Evolutionary conservation across 2,888 invertebrate species (phyloP).

Genomic region (Plebejus argus): DNA sequence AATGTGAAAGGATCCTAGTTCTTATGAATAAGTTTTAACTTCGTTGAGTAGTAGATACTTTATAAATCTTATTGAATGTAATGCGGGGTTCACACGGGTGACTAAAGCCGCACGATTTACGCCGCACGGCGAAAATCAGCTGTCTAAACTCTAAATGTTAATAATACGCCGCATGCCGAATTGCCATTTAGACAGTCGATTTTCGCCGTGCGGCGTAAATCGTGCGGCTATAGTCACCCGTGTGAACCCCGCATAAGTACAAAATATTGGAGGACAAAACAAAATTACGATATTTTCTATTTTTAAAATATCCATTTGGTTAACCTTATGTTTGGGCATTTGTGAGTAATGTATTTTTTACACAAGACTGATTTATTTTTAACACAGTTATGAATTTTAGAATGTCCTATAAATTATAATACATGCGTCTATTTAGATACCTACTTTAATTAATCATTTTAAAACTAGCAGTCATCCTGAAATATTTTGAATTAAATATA

Average conservation of each 20-base stretch:
- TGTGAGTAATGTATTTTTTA: background rate
- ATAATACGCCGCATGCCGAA: too few species aligned
- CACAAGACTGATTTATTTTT: background rate
- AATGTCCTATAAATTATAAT: too few species aligned
- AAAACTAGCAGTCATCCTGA: background rate
- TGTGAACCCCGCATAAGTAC: conserved; percentile 37
- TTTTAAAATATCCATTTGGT: too few species aligned
- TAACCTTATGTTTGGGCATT: background rate
- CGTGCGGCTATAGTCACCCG: conserved; percentile 45
- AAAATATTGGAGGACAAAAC: background rate
- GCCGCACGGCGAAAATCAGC: background rate
- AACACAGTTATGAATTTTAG: too few species aligned
- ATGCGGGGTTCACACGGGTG: background rate
- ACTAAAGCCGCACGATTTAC: conserved; percentile 9
- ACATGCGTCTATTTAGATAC: too few species aligned
- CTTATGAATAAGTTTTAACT: background rate
- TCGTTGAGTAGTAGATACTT: background rate
- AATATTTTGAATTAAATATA: background rate
- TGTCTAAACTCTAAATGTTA: too few species aligned
- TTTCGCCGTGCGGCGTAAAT: conserved; percentile 40
- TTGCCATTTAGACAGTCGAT: conserved; percentile 2
- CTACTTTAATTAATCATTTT: too few species aligned
- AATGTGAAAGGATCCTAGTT: background rate
- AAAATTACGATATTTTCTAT: background rate
- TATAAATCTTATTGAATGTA: background rate